Base-by-base conservation (phyloP, 2,888 invertebrate species). In the Molorchus minor region DNA sequence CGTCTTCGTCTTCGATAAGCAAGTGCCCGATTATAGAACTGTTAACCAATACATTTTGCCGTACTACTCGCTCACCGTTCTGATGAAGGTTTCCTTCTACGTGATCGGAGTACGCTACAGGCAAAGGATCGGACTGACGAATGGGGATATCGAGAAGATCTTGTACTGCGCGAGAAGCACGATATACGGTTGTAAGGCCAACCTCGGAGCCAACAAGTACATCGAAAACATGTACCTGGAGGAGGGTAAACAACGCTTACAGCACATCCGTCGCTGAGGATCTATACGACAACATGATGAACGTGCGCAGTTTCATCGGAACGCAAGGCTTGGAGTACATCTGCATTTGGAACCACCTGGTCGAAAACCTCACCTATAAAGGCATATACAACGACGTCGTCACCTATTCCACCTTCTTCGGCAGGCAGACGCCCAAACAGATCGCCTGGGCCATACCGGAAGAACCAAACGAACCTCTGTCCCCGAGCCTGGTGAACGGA, bases 51-150 rank as follows among this genome's bases (percentile, higher is more conserved):
- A 3, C 16, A 10, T 51, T 3, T 35, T 56, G n/a, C 49, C 56
- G 1, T 10, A 41, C 3, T 56, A 38, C 33, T 21, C 56, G 2
- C 10, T 15, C 3, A 13, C 33, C 1, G 51, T 51, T 36, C 29
- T 51, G n/a, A 56, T 56, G 56, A 56, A 56, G 19, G 36, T 44
- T 13, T 17, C 20, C 13, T 51, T 44, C 13, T 56, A 56, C 29
- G 19, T 33, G 3, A 36, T 49, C 7, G 56, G 56, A 0, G 49
- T 61, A 2, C 7, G 38, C 2, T 21, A 53, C 12, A 7, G 15
- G 1, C 13, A 41, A 2, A 17, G 25, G 21, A 20, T 61, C 15
- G 45, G 35, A 2, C 16, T 61, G 1, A 40, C 25, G 1, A 38
- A 47, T 8, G 43, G 53, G 1, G 35, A 57, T 20, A 40, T 61